Evolutionary conservation across 2,888 invertebrate species (phyloP).

Genomic region (Anarsia innoxiella): DNA sequence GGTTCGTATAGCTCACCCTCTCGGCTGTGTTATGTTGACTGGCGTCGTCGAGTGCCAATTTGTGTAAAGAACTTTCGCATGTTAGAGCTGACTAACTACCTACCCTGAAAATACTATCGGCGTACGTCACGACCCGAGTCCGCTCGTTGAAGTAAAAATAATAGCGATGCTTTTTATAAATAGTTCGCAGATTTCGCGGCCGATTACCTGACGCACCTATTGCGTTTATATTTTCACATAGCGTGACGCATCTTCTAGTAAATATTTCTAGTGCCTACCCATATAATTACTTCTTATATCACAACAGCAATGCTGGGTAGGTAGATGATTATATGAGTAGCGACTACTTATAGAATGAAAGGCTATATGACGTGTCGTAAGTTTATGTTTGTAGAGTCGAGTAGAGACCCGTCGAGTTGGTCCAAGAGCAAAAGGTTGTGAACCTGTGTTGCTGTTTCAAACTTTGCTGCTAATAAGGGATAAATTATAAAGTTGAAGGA

Average conservation of each 20-base stretch:
- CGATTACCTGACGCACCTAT: constrained; percentile 32
- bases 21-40: constrained; percentile 61
- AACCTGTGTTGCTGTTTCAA: constrained; percentile 48
- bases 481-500: too few relatives aligned
- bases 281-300: too few relatives aligned
- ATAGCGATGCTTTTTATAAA: constrained; percentile 31
- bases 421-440: constrained; percentile 57
- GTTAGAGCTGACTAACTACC: constrained; percentile 6
- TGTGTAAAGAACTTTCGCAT: constrained; percentile 59
- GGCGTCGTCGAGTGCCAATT: constrained; percentile 65
- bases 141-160: constrained; percentile 31
- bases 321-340: background rate
- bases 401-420: constrained; percentile 51
- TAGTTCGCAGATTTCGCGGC: constrained; percentile 31
- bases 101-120: constrained; percentile 5
- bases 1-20: constrained; percentile 54
- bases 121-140: constrained; percentile 36
- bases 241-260: constrained; percentile 3
- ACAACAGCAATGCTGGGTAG: background rate
- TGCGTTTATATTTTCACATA: constrained; percentile 17
- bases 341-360: constrained; percentile 10
- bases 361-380: constrained; percentile 36
- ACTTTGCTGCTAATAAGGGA: too few relatives aligned
- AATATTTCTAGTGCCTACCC: background rate
- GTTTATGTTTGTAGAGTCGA: constrained; percentile 44